Base-by-base conservation (phyloP, 2,888 invertebrate genomes). In the Scotopteryx bipunctaria region DNA sequence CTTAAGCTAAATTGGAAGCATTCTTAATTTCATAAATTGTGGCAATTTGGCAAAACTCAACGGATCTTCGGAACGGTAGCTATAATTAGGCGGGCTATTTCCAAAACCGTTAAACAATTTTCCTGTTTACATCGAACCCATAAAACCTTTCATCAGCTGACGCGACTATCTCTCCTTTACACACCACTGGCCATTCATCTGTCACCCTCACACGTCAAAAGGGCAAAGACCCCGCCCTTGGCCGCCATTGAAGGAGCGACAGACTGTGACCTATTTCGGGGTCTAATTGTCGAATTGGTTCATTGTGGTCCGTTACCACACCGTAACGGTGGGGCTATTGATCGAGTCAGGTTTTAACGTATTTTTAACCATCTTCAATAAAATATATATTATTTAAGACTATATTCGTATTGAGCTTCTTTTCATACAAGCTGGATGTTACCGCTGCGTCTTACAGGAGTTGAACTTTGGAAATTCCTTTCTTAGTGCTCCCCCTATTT, bases 141-240 rank as follows among this genome's bases (percentile, higher is more conserved):
- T 50, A 47, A 27, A 49, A 33, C 33, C 19, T 42, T 25, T 3
- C 42, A 67, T 67, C 67, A 68, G 66, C 66, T 66, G 72, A 60
- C 57, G 56, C 17, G 6, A 37, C 36, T 11, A 3, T 73, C 72
- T 57, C 59, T 47, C 16, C 73, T 64, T 21, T 38, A 41, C 64
- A 32, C 49, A 23, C 41, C 23, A 15, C 42, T 14, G 2, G 53
- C 44, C 14, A 38, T 57, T 62, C 63, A 33, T 50, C 56, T 57
- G 47, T 70, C 70, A 55, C 64, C 53, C 38, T 32, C 27, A 33
- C 19, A 17, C 35, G 29, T 41, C 52, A 50, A 63, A 69, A 72
- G 75, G 77, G 71, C 69, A 70, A 69, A 73, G 71, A 69, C 73
- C 73, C 44, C 71, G 78, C 75, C 83, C 82, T 82, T 78, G 80